Conservation (phyloP, 2,797 vertebrate species). For the Phataginus tricuspis region DNA sequence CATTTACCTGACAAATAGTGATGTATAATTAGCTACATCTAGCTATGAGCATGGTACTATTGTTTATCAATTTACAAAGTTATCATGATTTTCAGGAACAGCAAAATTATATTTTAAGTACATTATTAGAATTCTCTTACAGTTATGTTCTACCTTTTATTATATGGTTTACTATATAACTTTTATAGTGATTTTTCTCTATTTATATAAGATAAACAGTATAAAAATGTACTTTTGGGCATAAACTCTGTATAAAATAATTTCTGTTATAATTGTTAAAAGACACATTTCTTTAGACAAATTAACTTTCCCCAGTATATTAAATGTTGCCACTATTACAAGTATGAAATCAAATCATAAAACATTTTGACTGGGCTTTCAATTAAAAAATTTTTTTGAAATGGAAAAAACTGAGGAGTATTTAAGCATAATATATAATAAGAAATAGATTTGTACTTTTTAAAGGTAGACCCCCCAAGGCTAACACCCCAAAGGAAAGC, state of each 20-base stretch:
- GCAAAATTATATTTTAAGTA: neutral
- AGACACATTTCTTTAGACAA: neutral
- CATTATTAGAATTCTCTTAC: neutral
- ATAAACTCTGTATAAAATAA: neutral
- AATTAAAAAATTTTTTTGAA: neutral
- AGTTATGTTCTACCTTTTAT: neutral
- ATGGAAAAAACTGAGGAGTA: neutral
- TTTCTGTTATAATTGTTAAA: slow-evolving; percentile 9
- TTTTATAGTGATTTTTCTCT: neutral
- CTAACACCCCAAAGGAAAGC: neutral
- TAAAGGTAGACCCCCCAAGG: neutral
- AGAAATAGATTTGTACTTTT: neutral
- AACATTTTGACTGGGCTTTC: neutral
- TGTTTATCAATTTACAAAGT: neutral
- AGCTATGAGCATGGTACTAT: neutral
- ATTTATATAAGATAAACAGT: neutral
- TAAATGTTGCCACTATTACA: neutral
- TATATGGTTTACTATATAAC: neutral
- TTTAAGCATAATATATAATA: neutral
- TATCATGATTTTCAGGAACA: neutral
- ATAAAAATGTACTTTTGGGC: neutral
- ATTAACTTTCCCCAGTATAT: neutral
- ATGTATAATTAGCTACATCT: neutral
- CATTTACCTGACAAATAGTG: neutral
- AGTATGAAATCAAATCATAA: neutral